A percentile compares a stretch with the other conserved stretches of the same genome.
Evolutionary conservation across 2,888 invertebrate genomes (phyloP).

Genomic region (Oxytorus armatus): DNA sequence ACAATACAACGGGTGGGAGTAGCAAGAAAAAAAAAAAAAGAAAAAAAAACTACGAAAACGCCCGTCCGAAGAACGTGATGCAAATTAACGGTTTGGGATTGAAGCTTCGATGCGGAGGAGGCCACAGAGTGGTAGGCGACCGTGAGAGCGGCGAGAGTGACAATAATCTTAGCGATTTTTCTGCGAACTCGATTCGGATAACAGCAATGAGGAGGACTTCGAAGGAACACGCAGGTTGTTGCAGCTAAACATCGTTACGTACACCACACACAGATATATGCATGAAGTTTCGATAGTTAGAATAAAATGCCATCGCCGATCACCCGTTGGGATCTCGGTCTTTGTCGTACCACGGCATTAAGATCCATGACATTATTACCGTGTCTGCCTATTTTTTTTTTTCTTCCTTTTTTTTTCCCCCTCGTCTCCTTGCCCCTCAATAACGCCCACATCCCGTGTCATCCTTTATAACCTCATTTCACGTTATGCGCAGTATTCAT

Average conservation of each 20-base stretch:
- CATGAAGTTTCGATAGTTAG: neutral
- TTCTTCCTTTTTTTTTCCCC: conserved; percentile 6
- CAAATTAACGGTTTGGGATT: conserved; percentile 58
- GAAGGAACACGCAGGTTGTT: conserved; percentile 9
- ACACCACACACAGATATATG: conserved; percentile 2
- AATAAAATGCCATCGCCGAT: conserved; percentile 41
- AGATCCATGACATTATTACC: conserved; percentile 63
- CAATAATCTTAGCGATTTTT: conserved; percentile 60
- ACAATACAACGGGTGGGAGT: neutral
- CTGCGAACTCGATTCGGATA: conserved; percentile 57
- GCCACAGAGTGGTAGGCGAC: neutral
- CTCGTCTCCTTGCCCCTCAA: no score
- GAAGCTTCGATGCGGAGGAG: conserved; percentile 26
- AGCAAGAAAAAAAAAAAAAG: neutral
- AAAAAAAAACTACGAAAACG: conserved; percentile 10
- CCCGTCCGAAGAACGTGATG: conserved; percentile 37
- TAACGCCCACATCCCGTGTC: conserved; percentile 80
- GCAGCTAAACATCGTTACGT: conserved; percentile 8
- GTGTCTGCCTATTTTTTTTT: conserved; percentile 29
- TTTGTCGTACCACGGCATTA: conserved; percentile 71
- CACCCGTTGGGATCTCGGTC: conserved; percentile 28
- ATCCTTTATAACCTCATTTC: conserved; percentile 76
- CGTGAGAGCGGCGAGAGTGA: conserved; percentile 9
- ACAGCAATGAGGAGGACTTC: conserved; percentile 46
- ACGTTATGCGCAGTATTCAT: conserved; percentile 58